A percentile compares a stretch with the other conserved stretches of the same genome.
These are phyloP conservation scores for Harpegnathos saltator DNA, from an alignment of 1,140 invertebrate genomes.

Conservation along the genomic window DNA sequence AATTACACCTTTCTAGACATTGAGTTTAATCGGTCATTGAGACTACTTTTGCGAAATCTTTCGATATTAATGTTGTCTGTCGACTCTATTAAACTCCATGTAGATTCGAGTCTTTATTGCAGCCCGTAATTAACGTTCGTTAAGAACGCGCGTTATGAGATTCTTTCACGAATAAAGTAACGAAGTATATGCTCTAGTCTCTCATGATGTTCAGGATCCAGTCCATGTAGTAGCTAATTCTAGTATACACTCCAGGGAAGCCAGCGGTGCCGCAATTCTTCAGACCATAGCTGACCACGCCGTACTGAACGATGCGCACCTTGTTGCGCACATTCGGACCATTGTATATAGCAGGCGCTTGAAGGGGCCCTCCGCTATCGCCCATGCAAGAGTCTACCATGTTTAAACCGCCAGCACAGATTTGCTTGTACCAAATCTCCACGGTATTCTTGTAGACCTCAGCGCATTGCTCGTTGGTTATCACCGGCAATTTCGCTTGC, in stretches of 20 bases:
- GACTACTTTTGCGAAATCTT: not conserved
- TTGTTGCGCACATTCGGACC: not conserved
- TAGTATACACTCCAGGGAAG: constrained; percentile 89
- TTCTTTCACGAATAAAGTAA: not conserved
- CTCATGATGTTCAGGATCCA: constrained; percentile 88
- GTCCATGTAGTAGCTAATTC: constrained; percentile 87
- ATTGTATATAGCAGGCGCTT: constrained; percentile 73
- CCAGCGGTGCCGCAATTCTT: constrained; percentile 85
- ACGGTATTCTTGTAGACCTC: constrained; percentile 81
- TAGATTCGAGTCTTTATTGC: not conserved
- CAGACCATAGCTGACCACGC: constrained; percentile 87
- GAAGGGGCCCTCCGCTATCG: constrained; percentile 87
- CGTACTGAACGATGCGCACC: constrained; percentile 82
- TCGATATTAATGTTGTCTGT: constrained; percentile 3
- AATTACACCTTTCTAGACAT: not conserved
- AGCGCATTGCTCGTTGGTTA: constrained; percentile 84
- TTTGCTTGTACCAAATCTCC: constrained; percentile 84
- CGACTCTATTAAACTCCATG: not conserved
- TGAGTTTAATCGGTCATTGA: not conserved
- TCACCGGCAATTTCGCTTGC: constrained; percentile 85
- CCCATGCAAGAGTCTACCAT: constrained; percentile 84
- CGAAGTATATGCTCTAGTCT: constrained; percentile 64
- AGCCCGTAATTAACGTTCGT: not conserved
- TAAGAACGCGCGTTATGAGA: not conserved
- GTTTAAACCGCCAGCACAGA: constrained; percentile 87